Percentiles rank a stretch among this genome's conserved stretches.
Evolutionary conservation across 2,113 vertebrate species (phyloP).

Genomic region (Physeter macrocephalus): DNA sequence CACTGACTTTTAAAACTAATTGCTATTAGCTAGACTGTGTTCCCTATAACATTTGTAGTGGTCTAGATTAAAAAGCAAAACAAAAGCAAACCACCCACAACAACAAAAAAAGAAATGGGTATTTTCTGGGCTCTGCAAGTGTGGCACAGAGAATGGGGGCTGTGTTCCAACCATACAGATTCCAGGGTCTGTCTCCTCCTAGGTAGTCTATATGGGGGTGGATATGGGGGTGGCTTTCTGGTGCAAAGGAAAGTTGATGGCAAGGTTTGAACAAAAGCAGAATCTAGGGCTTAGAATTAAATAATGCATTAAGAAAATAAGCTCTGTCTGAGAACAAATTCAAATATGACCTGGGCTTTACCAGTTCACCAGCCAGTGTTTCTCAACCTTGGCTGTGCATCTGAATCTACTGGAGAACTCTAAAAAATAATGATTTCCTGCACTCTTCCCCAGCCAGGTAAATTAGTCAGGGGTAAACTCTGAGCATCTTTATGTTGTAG

Average conservation of each 20-base stretch:
- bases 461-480: neutral
- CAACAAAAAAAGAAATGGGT: neutral
- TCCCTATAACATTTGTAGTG: neutral
- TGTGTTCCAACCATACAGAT: too few species aligned
- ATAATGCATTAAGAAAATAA: neutral
- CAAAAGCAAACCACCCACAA: neutral
- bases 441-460: neutral
- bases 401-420: neutral
- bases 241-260: neutral
- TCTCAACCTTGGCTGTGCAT: neutral
- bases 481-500: neutral
- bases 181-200: neutral
- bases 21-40: neutral
- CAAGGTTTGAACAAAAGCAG: neutral
- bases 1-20: neutral
- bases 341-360: neutral
- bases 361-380: neutral
- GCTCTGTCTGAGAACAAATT: neutral
- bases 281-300: neutral
- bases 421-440: neutral
- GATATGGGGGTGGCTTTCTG: neutral
- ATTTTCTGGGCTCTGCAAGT: neutral
- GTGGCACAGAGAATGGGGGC: neutral
- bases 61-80: neutral
- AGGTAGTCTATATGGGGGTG: too few species aligned